Evolutionary conservation across 2,113 vertebrate genomes (phyloP).

Genomic region (Nettapus auritus): DNA sequence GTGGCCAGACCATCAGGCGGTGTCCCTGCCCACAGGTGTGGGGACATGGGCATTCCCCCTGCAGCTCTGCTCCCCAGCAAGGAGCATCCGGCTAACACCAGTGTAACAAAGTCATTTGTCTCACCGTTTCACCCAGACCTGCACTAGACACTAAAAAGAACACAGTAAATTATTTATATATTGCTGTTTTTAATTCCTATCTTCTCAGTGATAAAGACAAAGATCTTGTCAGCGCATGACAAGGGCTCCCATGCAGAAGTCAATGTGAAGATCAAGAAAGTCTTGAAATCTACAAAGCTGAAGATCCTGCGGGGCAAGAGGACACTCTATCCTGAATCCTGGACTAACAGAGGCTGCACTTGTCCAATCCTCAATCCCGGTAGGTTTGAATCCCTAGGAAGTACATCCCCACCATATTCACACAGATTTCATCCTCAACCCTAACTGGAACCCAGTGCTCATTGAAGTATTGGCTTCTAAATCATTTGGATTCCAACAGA

Average conservation of each 20-base stretch:
- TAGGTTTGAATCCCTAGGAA: slow-evolving; percentile 62
- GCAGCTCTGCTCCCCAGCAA: neutral
- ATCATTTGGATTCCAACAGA: slow-evolving; percentile 7
- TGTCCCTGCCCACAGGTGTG: neutral
- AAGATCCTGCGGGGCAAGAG: slow-evolving; percentile 87
- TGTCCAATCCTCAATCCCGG: slow-evolving; percentile 97
- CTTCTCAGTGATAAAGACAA: slow-evolving; percentile 89
- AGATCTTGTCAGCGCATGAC: slow-evolving; percentile 95
- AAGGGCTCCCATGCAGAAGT: slow-evolving; percentile 97
- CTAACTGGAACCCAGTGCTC: neutral
- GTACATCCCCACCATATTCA: neutral
- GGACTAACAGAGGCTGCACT: slow-evolving; percentile 95
- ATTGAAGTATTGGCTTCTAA: neutral
- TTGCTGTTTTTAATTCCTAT: slow-evolving; percentile 44
- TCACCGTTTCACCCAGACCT: neutral
- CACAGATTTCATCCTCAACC: neutral
- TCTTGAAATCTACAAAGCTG: slow-evolving; percentile 90
- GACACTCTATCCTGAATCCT: slow-evolving; percentile 94
- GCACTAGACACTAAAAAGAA: neutral
- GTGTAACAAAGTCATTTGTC: neutral
- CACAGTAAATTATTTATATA: neutral
- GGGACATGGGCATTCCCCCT: accelerated
- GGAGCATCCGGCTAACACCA: neutral
- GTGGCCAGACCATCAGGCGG: neutral
- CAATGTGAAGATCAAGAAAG: slow-evolving; percentile 95